Percentiles rank a stretch among this genome's conserved stretches.
Evolutionary conservation across 1,140 invertebrate species (phyloP).

Genomic region (Temnothorax curvispinosus): DNA sequence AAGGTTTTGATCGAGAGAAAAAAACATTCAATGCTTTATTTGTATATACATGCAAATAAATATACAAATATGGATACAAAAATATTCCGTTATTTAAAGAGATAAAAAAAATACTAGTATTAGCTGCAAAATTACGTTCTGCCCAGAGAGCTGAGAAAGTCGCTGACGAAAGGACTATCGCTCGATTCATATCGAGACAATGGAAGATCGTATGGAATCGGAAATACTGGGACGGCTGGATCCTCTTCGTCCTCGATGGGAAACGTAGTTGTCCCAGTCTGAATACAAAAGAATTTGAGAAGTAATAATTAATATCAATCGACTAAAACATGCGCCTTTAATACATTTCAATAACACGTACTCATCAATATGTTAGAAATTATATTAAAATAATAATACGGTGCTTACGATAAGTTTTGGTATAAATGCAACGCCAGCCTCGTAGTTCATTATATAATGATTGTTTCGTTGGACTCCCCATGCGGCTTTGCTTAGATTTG

Average conservation of each 20-base stretch:
- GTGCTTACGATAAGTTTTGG: conserved; percentile 93
- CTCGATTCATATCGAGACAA: conserved; percentile 87
- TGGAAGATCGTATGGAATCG: conserved; percentile 93
- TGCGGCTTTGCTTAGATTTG: conserved; percentile 97
- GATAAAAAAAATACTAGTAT: not conserved
- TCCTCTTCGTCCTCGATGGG: conserved; percentile 81
- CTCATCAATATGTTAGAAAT: conserved; percentile 10
- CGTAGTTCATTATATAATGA: conserved; percentile 94
- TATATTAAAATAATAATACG: conserved; percentile 69
- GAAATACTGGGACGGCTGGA: conserved; percentile 86
- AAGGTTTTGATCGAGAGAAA: not conserved
- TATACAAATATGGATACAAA: conserved; percentile 1
- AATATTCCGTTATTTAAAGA: not conserved
- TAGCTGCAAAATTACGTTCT: not conserved
- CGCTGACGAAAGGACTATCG: conserved; percentile 88
- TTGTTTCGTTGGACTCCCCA: conserved; percentile 92
- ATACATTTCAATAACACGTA: not conserved
- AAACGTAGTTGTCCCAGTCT: conserved; percentile 82
- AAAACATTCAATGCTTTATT: conserved; percentile 19
- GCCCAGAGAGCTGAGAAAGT: conserved; percentile 71
- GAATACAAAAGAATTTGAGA: conserved; percentile 63
- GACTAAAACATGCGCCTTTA: not conserved
- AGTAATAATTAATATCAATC: not conserved
- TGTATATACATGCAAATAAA: conserved; percentile 13
- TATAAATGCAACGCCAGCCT: conserved; percentile 96